Evolutionary conservation across 2,113 vertebrate species (phyloP).

Genomic region (Martes martes): DNA sequence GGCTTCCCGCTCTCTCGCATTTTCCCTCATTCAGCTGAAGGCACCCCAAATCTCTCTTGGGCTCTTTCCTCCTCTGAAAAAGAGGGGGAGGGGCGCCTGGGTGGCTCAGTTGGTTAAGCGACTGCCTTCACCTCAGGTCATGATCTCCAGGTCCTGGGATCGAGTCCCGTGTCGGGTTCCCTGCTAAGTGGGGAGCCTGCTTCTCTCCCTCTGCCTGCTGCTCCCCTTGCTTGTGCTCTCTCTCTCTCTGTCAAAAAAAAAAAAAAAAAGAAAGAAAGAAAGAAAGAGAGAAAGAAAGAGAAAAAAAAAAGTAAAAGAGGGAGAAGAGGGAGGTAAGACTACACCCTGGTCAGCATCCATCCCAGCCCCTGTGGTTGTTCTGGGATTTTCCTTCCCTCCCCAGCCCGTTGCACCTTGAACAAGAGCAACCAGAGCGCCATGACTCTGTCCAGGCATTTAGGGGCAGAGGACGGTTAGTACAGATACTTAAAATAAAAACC

Average conservation of each 20-base stretch:
- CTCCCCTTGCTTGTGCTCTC: no score
- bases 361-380: neutral
- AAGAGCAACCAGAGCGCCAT: neutral
- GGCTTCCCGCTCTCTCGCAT: neutral
- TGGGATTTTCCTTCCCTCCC: neutral
- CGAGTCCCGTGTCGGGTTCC: no score
- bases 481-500: neutral
- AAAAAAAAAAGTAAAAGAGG: neutral
- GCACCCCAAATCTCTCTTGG: neutral
- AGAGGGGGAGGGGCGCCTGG: neutral
- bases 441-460: neutral
- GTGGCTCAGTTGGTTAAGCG: no score
- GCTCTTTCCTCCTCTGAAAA: neutral
- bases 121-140: no score
- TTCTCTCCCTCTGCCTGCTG: no score
- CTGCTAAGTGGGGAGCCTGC: no score
- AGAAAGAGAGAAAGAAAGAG: no score
- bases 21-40: neutral
- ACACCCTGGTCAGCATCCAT: neutral
- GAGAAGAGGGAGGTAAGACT: neutral
- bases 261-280: no score
- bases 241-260: no score
- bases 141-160: no score
- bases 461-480: neutral
- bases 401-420: neutral